Evolutionary conservation across 2,797 vertebrate genomes (phyloP).

Genomic region (Leuciscus waleckii): DNA sequence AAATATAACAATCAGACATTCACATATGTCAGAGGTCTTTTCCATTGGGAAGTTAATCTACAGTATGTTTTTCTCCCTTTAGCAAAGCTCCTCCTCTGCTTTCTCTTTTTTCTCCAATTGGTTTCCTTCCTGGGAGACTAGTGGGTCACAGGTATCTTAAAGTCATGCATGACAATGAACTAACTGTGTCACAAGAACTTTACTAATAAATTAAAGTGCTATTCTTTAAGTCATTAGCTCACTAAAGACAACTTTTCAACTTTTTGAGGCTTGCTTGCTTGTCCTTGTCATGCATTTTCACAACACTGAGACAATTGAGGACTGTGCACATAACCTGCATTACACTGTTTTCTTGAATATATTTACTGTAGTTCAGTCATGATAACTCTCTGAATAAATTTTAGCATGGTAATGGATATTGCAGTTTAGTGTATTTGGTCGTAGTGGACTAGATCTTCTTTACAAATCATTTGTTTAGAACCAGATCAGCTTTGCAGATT

Average conservation of each 20-base stretch:
- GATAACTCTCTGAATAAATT: background rate
- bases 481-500: background rate
- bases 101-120: constrained; percentile 68
- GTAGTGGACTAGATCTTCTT: background rate
- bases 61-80: constrained; percentile 60
- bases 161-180: constrained; percentile 49
- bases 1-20: background rate
- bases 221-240: background rate
- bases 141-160: constrained; percentile 60
- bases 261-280: background rate
- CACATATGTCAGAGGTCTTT: background rate
- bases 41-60: background rate
- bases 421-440: background rate
- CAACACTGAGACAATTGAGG: background rate
- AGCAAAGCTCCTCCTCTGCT: constrained; percentile 68
- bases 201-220: background rate
- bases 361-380: background rate
- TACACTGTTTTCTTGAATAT: background rate
- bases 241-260: background rate
- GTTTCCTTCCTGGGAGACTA: constrained; percentile 72
- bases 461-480: background rate
- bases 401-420: background rate
- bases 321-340: background rate
- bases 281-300: background rate
- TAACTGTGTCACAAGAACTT: constrained; percentile 19